Percentiles rank a stretch among this genome's conserved stretches.
Evolutionary conservation across 1,140 invertebrate species (phyloP).

Genomic region (Cydia splendana): DNA sequence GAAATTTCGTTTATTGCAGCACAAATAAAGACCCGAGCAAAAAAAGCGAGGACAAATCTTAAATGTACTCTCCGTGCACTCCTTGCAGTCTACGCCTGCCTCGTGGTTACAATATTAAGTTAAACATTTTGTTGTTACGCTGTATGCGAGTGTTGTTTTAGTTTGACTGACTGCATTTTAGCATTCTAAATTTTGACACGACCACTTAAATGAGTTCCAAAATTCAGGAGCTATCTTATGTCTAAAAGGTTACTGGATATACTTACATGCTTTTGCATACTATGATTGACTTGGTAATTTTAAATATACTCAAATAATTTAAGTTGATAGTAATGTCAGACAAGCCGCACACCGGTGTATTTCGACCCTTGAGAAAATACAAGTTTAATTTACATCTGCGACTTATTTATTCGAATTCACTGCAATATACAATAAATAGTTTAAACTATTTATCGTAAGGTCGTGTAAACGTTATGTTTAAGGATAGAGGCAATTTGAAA

Average conservation of each 20-base stretch:
- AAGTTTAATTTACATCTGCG: neutral
- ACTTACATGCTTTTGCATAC: neutral
- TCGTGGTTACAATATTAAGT: neutral
- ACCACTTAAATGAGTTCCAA: neutral
- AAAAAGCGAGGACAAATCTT: conserved; percentile 16
- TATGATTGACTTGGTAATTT: conserved; percentile 9
- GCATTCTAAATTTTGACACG: neutral
- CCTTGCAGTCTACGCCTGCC: neutral
- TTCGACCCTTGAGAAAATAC: neutral
- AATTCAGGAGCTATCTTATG: neutral
- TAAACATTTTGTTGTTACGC: neutral
- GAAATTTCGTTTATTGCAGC: neutral
- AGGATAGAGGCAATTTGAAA: neutral
- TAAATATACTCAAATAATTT: conserved; percentile 3
- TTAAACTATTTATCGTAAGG: neutral
- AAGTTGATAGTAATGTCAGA: neutral
- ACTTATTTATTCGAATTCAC: neutral
- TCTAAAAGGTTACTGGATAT: neutral
- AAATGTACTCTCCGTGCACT: conserved; percentile 1
- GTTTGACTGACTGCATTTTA: neutral
- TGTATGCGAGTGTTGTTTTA: conserved; percentile 11
- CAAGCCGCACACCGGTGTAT: neutral
- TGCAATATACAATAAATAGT: neutral
- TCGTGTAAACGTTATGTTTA: neutral
- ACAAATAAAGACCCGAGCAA: conserved; percentile 17